Evolutionary conservation across 2,113 vertebrate genomes (phyloP).

Genomic region (Dryoscopus gambensis): DNA sequence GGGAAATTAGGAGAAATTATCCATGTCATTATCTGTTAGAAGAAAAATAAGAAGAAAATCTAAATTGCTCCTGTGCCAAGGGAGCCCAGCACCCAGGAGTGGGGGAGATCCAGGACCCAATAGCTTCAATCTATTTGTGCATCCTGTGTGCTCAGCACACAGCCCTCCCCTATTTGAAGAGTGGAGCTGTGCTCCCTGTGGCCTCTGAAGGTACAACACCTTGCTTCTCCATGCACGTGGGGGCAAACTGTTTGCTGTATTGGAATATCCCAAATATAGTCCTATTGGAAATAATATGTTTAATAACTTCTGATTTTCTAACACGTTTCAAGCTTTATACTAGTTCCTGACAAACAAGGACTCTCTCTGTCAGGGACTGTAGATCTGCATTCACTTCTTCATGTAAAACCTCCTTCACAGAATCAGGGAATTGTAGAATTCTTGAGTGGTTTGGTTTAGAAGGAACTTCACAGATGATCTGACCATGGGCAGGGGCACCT

Average conservation of each 20-base stretch:
- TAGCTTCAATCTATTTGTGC: neutral
- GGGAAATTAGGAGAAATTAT: neutral
- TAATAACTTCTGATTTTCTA: neutral
- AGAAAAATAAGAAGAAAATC: neutral
- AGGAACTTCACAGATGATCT: neutral
- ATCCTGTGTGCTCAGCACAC: neutral
- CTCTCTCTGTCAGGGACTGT: neutral
- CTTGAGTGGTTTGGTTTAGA: neutral
- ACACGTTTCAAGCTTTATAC: neutral
- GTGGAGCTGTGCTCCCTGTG: neutral
- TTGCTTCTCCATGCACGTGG: neutral
- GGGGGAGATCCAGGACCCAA: neutral
- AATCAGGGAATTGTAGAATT: neutral
- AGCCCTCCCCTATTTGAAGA: neutral
- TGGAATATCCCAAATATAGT: neutral
- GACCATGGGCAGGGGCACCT: neutral
- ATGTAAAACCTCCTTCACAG: neutral
- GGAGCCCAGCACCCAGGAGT: neutral
- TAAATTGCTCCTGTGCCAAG: neutral
- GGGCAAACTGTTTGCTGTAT: neutral
- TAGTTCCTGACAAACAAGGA: neutral
- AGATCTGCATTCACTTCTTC: neutral
- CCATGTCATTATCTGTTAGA: neutral
- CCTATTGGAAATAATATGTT: neutral
- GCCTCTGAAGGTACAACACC: fast-evolving